A percentile compares a stretch with the other conserved stretches of the same genome.
Evolutionary conservation across 2,888 invertebrate genomes (phyloP).

Genomic region (Noctua janthina): DNA sequence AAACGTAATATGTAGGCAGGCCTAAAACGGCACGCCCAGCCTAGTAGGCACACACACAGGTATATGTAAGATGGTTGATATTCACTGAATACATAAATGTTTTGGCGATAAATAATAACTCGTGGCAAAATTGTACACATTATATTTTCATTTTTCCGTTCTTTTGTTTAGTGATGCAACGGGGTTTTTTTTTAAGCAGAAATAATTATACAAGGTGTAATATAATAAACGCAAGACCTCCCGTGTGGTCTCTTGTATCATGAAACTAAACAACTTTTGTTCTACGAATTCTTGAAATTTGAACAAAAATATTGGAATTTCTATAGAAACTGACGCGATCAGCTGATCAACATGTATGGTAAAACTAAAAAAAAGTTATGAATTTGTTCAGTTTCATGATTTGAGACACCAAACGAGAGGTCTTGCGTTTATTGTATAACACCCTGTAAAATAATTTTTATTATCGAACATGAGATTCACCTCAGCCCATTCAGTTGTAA

Average conservation of each 20-base stretch:
- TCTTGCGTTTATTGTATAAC: too few species aligned
- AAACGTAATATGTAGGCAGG: slow-evolving; percentile 44
- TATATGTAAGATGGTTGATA: slow-evolving; percentile 34
- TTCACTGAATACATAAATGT: slow-evolving; percentile 40
- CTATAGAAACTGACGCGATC: background rate
- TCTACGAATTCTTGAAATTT: background rate
- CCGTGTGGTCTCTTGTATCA: too few species aligned
- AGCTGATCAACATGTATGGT: background rate
- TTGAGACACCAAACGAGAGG: too few species aligned
- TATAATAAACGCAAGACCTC: background rate
- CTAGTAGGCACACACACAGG: slow-evolving; percentile 40
- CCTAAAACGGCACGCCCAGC: slow-evolving; percentile 42
- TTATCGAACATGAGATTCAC: background rate
- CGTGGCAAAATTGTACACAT: background rate
- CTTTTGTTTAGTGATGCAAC: background rate
- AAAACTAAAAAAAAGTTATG: background rate
- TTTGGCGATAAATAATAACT: slow-evolving; percentile 29
- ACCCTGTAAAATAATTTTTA: too few species aligned
- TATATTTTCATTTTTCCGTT: background rate
- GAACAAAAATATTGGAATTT: background rate
- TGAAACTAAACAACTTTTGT: background rate
- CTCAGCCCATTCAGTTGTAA: background rate
- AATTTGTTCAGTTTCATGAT: too few species aligned
- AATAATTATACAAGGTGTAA: background rate
- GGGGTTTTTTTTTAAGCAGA: background rate